Conservation (phyloP, 2,797 vertebrate genomes). For the Trichosurus vulpecula region DNA sequence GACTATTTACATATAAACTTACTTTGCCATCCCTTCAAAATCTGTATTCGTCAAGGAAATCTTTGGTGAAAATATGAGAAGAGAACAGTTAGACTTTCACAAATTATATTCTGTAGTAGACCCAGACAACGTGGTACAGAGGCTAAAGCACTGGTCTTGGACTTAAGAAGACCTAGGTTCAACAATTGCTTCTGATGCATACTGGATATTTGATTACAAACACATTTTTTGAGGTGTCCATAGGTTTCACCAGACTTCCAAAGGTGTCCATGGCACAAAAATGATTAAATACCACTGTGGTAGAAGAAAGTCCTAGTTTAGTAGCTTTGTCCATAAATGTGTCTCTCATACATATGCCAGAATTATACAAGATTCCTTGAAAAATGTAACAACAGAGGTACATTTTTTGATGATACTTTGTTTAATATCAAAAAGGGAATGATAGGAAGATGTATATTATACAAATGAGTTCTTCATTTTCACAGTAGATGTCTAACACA, state of each 20-base stretch:
- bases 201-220: not conserved
- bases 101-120: not conserved
- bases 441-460: not conserved
- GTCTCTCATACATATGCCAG: not conserved
- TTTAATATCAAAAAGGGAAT: not conserved
- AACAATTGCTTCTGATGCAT: not conserved
- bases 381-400: not conserved
- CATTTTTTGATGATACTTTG: not conserved
- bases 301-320: not conserved
- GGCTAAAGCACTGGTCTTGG: not conserved
- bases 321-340: not conserved
- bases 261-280: not conserved
- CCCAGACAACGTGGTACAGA: not conserved
- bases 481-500: not conserved
- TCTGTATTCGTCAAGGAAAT: not conserved
- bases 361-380: not conserved
- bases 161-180: not conserved
- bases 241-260: not conserved
- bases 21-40: not conserved
- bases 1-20: not conserved
- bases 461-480: not conserved
- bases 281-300: not conserved
- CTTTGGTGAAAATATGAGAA: not conserved
- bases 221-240: not conserved
- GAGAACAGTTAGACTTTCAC: not conserved